Evolutionary conservation across 1,140 invertebrate genomes (phyloP), one percentile per base, ranked within the genome.

Genomic region (Eupristina koningsbergeri): DNA sequence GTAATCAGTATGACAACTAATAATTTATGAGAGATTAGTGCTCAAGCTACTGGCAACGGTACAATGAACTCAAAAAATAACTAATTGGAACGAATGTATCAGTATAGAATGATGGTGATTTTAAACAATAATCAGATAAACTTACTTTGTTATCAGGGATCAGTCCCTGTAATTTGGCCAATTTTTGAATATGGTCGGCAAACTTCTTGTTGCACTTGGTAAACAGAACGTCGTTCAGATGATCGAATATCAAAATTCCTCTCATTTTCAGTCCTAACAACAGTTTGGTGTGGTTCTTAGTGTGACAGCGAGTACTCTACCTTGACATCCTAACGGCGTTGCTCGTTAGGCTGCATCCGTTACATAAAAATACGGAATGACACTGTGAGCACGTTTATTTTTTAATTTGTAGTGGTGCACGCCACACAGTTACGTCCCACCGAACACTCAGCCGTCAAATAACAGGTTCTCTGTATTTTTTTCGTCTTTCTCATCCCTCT

Each of bases 181-280:
- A 92, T 87, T 93, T 93, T 87, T 94, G 93, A 84, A 97, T 94
- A 87, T 96, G 95, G 74, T 92, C 89, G 0, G 95, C 92, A 92
- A 97, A 97, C 88, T 94, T 93, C 39, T 93, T 92, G 88, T 97
- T 95, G 91, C 95, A 96, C 92, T 97, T 96, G 81, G 95, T 94
- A 92, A 96, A 97, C 53, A 97, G 91, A 26, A 97, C 93, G 92
- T 97, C 96, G 88, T 97, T 97, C 36, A 96, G 93, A 89, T 95
- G 94, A 91, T 97, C 95, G 89, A 97, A 96, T 84, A 96, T 94
- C 85, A 97, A 91, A 86, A 96, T 93, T 67, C 95, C 95, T 88
- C 94, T 94, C 96, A 97, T 97, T 85, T 85, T 90, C 41, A 22
- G 19, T 71, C 7, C 2, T 3, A 26, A 13, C 53, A 5, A 26